Percentiles rank a stretch among this genome's conserved stretches.
Conservation (phyloP, 2,113 vertebrate species). For the Morphnarchus princeps region DNA sequence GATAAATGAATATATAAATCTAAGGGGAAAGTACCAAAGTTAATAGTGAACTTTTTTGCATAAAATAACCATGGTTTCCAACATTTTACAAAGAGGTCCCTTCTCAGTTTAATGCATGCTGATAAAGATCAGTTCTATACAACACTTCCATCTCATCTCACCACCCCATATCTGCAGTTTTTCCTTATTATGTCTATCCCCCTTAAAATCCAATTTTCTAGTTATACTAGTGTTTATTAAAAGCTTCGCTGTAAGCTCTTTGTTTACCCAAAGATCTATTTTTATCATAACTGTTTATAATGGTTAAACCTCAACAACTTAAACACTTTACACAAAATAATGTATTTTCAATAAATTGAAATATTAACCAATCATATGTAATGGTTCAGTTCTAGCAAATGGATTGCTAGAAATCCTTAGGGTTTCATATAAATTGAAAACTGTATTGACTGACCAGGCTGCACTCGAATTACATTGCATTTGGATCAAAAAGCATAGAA, state of each 20-base stretch:
- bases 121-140: not conserved
- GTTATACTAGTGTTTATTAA: slow-evolving; percentile 68
- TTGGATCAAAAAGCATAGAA: slow-evolving; percentile 88
- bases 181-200: not conserved
- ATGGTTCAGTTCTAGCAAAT: slow-evolving; percentile 82
- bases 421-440: slow-evolving; percentile 85
- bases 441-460: slow-evolving; percentile 81
- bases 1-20: slow-evolving; percentile 22
- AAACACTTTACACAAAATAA: slow-evolving; percentile 79
- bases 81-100: not conserved
- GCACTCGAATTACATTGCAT: slow-evolving; percentile 74
- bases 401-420: slow-evolving; percentile 75
- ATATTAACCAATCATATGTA: slow-evolving; percentile 92
- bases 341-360: slow-evolving; percentile 88
- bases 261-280: slow-evolving; percentile 72
- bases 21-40: not conserved
- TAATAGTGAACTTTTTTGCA: not conserved
- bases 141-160: not conserved
- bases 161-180: not conserved
- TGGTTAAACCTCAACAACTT: slow-evolving; percentile 73
- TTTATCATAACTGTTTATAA: slow-evolving; percentile 79
- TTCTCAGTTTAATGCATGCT: not conserved
- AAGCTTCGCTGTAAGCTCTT: slow-evolving; percentile 65
- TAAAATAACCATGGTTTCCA: not conserved
- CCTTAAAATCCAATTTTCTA: slow-evolving; percentile 68